Percentiles rank a stretch among this genome's conserved stretches.
Evolutionary conservation across 1,140 invertebrate genomes (phyloP).

Genomic region (Solenopsis fugax): DNA sequence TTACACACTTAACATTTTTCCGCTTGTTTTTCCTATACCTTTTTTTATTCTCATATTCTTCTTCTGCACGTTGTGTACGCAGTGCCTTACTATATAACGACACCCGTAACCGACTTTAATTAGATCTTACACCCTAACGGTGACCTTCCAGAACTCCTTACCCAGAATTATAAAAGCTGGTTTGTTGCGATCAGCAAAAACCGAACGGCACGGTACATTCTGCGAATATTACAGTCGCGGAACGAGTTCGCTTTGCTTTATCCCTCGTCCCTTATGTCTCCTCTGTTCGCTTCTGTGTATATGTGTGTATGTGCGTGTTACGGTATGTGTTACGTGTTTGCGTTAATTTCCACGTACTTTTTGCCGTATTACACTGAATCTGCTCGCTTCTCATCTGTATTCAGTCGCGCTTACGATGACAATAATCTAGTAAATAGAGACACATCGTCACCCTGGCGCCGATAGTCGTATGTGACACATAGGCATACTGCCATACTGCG

Average conservation of each 20-base stretch:
- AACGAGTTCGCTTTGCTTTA: constrained; percentile 13
- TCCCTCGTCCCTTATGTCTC: constrained; percentile 29
- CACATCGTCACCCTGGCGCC: not conserved
- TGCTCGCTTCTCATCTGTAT: constrained; percentile 6
- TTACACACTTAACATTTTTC: constrained; percentile 16
- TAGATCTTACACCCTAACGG: constrained; percentile 34
- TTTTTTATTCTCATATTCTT: constrained; percentile 25
- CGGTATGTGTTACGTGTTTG: no score
- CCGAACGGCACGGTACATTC: constrained; percentile 49
- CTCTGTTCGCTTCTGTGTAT: not conserved
- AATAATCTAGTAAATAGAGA: constrained; percentile 4
- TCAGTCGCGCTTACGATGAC: constrained; percentile 4
- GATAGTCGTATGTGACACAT: not conserved
- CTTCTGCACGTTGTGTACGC: not conserved
- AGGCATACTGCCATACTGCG: not conserved
- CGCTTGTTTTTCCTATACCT: not conserved
- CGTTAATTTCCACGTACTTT: not conserved
- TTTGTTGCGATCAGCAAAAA: constrained; percentile 55
- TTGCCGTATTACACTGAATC: constrained; percentile 60
- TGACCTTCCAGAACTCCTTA: not conserved
- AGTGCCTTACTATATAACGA: constrained; percentile 28
- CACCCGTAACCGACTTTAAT: constrained; percentile 35
- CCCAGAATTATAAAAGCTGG: constrained; percentile 53
- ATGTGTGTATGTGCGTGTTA: not conserved
- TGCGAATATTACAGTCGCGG: constrained; percentile 46